Percentiles rank a stretch among this genome's conserved stretches.
Evolutionary conservation across 1,140 invertebrate genomes (phyloP).

Genomic region (Steinernema feltiae): DNA sequence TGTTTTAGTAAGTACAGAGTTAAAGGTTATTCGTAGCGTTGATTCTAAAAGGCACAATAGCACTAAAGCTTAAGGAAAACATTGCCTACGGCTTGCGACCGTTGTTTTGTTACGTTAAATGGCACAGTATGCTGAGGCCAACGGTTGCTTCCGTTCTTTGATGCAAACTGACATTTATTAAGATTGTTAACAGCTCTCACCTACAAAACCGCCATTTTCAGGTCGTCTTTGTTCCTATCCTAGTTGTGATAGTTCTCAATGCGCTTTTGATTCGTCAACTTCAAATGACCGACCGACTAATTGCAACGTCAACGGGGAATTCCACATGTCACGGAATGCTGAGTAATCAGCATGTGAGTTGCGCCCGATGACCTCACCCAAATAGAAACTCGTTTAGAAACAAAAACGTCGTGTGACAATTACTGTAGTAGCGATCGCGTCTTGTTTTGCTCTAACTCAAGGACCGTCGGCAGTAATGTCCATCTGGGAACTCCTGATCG

Average conservation of each 20-base stretch:
- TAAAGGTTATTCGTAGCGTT: no score
- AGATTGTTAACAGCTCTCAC: slow-evolving; percentile 4
- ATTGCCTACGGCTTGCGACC: no score
- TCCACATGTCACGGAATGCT: slow-evolving; percentile 38
- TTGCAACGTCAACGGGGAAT: slow-evolving; percentile 27
- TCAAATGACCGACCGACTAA: slow-evolving; percentile 24
- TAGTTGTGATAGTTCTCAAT: slow-evolving; percentile 50
- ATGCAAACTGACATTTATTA: no score
- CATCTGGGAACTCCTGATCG: slow-evolving; percentile 49
- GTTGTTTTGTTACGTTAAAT: no score
- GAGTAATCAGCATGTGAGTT: slow-evolving; percentile 38
- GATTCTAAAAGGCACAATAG: no score
- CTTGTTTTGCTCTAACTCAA: slow-evolving; percentile 54
- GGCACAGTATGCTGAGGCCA: no score
- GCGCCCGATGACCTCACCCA: no score
- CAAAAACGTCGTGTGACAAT: slow-evolving; percentile 42
- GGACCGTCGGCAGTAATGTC: slow-evolving; percentile 55
- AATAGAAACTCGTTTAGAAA: slow-evolving; percentile 16
- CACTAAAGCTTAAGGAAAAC: no score
- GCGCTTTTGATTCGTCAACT: slow-evolving; percentile 45
- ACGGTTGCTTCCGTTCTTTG: no score
- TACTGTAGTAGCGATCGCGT: slow-evolving; percentile 53
- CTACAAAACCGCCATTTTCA: slow-evolving; percentile 20
- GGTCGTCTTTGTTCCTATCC: slow-evolving; percentile 55
- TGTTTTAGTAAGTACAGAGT: slow-evolving; percentile 36